Base-by-base conservation (phyloP, 2,888 invertebrate genomes). In the Endomychus coccineus region DNA sequence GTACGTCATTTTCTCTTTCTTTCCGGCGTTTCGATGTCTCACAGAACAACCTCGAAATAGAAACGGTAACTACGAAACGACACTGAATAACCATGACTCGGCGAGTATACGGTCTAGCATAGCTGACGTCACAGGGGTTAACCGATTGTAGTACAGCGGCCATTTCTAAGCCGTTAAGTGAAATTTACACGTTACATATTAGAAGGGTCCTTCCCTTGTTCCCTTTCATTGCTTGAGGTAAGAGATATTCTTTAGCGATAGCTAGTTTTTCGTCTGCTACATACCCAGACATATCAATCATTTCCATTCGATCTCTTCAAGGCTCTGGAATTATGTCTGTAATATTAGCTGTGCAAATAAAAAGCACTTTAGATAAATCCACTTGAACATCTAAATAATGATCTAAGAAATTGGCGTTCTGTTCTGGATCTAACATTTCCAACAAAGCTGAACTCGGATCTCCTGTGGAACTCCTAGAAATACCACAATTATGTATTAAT, bases 221-320 rank as follows among this genome's bases (percentile, higher is more conserved):
- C 55, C 83, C 81, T 45, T 74, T 78, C 68, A 86, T 81, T 0
- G 95, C 90, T 52, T 92, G 86, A 0, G 98, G 98, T 32, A 98
- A 79, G 12, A 99, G 71, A 69, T 98, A 98, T 61, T 89, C 88
- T 52, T 90, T 80, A 1, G 98, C 95, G 50, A 99, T 99, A 2
- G 90, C 90, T 16, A 97, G 64, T 66, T 99, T 98, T 63, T 98
- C 98, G 63, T 99, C 95, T 0, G 96, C 94, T 1, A 98, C 92
- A 69, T 99, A 99, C 9, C 97, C 94, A 0, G 96, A 96, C 77
- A 99, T 95, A 58, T 97, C 92, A 45, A 99, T 98, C 73, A 99
- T 84, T 67, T 99, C 98, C 98, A 99, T 99, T 45, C 98, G 76
- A 66, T 99, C 98, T 22, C 90, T 68, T 22, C 99, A 69, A 1